Conservation (phyloP, 1,140 invertebrate species). For the Eupristina koningsbergeri region DNA sequence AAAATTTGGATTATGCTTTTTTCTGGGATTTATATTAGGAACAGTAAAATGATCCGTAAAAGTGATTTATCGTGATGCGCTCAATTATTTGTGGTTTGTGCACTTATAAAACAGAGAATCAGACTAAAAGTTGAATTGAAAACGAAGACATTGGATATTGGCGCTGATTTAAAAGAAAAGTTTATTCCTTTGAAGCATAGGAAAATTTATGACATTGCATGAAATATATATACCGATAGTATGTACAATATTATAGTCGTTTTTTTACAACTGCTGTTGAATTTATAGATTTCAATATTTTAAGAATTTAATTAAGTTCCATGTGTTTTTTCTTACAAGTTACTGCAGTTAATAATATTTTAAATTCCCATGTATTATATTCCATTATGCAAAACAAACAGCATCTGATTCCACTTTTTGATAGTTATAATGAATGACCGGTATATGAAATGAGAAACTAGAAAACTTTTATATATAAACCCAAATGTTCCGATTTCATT, state of each 20-base stretch:
- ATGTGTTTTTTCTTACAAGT: background rate
- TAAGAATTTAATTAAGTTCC: background rate
- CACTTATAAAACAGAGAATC: conserved; percentile 4
- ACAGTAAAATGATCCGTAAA: conserved; percentile 17
- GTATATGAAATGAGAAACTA: conserved; percentile 12
- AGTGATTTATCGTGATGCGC: conserved; percentile 12
- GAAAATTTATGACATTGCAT: background rate
- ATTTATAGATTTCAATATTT: background rate
- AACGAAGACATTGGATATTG: background rate
- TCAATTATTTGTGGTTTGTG: conserved; percentile 21
- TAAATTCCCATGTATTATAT: conserved; percentile 21
- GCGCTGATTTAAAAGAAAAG: background rate
- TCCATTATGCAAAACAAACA: conserved; percentile 25
- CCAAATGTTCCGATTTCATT: conserved; percentile 11
- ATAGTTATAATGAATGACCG: conserved; percentile 23
- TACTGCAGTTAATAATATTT: conserved; percentile 20
- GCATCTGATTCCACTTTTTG: conserved; percentile 16
- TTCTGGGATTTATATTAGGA: background rate
- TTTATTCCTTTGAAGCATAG: background rate
- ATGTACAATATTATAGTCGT: background rate
- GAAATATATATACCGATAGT: background rate
- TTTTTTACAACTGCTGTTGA: background rate
- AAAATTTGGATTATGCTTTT: background rate
- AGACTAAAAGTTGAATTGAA: background rate
- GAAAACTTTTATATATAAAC: conserved; percentile 16